Conservation (phyloP, 2,888 invertebrate genomes). For the Emmelina monodactyla region DNA sequence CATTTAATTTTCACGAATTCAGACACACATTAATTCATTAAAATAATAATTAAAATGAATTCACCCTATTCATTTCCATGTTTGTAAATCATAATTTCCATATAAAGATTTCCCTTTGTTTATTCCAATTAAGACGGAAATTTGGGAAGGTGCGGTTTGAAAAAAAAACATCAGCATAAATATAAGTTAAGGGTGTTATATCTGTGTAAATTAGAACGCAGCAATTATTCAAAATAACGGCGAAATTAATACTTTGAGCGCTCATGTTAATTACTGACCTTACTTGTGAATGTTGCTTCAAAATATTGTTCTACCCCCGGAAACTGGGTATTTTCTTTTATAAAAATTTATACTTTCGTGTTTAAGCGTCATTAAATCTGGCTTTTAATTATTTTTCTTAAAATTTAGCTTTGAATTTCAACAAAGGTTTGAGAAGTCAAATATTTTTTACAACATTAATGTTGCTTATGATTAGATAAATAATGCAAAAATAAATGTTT, state of each 20-base stretch:
- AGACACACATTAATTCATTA: conserved; percentile 14
- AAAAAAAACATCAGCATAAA: conserved; percentile 48
- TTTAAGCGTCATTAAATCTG: too few relatives aligned
- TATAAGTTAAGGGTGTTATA: conserved; percentile 52
- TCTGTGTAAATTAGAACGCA: conserved; percentile 47
- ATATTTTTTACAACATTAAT: too few relatives aligned
- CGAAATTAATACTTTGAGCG: conserved; percentile 64
- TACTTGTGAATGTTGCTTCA: too few relatives aligned
- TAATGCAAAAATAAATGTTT: too few relatives aligned
- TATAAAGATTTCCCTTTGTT: conserved; percentile 22
- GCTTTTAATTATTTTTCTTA: too few relatives aligned
- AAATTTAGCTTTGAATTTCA: too few relatives aligned
- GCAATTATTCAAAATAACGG: conserved; percentile 62
- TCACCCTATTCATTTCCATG: conserved; percentile 43
- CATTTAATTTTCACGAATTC: conserved; percentile 8
- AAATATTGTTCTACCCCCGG: too few relatives aligned
- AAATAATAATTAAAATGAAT: conserved; percentile 34
- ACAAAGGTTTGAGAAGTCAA: too few relatives aligned
- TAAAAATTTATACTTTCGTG: too few relatives aligned
- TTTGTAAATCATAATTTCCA: conserved; percentile 40
- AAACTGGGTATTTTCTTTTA: too few relatives aligned
- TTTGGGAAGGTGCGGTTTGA: conserved; percentile 37
- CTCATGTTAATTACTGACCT: conserved; percentile 54
- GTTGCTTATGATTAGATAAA: too few relatives aligned
- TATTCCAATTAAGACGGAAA: conserved; percentile 43